Evolutionary conservation across 2,888 invertebrate species (phyloP).

Genomic region (Rhamphomyia laevipes): DNA sequence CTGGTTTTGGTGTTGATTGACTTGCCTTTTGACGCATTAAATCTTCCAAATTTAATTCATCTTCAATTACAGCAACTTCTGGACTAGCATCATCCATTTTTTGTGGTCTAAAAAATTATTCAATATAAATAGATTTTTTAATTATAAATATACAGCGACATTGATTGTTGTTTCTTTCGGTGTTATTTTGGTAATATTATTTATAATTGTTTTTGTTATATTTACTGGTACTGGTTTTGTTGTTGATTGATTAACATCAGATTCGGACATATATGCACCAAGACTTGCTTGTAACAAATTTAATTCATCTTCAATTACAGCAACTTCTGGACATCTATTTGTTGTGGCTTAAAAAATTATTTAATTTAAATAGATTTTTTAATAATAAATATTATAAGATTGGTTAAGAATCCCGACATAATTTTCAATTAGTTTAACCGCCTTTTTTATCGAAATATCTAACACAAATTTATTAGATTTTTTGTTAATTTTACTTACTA

Average conservation of each 20-base stretch:
- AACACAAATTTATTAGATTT: too few species aligned
- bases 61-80: constrained; percentile 65
- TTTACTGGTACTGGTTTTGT: too few species aligned
- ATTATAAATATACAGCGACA: too few species aligned
- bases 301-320: constrained; percentile 71
- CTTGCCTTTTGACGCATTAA: constrained; percentile 77
- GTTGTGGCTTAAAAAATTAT: constrained; percentile 28
- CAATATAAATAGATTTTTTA: neutral
- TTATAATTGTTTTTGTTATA: too few species aligned
- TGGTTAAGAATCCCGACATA: neutral
- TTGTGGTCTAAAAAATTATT: constrained; percentile 27
- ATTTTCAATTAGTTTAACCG: too few species aligned
- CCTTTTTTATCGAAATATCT: too few species aligned
- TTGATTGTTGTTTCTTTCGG: too few species aligned
- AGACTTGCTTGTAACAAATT: constrained; percentile 70
- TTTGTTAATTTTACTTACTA: constrained; percentile 24
- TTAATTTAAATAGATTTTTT: neutral
- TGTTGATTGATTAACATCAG: constrained; percentile 37
- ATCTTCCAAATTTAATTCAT: constrained; percentile 78
- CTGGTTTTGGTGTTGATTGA: too few species aligned
- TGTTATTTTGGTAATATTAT: too few species aligned
- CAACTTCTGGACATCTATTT: constrained; percentile 57
- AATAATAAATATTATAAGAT: neutral
- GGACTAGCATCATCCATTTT: constrained; percentile 55
- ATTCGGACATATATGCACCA: constrained; percentile 62